Conservation (phyloP, 2,113 vertebrate genomes). For the Fukomys damarensis region DNA sequence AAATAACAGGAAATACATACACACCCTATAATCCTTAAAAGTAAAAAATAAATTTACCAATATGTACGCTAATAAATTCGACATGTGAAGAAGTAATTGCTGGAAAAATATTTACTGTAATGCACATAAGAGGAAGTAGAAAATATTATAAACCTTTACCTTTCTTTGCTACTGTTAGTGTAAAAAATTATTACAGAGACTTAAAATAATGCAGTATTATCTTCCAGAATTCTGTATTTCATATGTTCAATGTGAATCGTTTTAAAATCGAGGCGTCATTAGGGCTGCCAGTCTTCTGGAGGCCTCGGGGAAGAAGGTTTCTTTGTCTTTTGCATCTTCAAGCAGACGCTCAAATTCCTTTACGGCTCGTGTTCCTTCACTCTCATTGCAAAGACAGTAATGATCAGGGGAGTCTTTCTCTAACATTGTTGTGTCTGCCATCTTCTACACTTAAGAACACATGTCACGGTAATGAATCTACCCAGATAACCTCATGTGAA, state of each 20-base stretch:
- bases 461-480: neutral
- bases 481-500: neutral
- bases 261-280: neutral
- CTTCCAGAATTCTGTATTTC: neutral
- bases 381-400: neutral
- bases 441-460: neutral
- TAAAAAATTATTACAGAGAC: neutral
- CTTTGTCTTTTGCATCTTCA: neutral
- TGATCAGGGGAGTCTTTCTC: neutral
- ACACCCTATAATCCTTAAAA: neutral
- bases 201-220: neutral
- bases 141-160: neutral
- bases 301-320: neutral
- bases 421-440: neutral
- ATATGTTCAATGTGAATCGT: neutral
- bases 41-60: neutral
- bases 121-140: neutral
- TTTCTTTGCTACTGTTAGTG: neutral
- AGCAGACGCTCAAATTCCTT: neutral
- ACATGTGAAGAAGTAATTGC: neutral
- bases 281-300: neutral
- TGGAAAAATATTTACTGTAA: neutral
- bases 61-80: neutral
- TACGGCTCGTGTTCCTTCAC: neutral
- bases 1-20: neutral